These are phyloP conservation scores for Caenorhabditis sp. DNA, from an alignment of 2,888 invertebrate genomes.

Conservation along the genomic window DNA sequence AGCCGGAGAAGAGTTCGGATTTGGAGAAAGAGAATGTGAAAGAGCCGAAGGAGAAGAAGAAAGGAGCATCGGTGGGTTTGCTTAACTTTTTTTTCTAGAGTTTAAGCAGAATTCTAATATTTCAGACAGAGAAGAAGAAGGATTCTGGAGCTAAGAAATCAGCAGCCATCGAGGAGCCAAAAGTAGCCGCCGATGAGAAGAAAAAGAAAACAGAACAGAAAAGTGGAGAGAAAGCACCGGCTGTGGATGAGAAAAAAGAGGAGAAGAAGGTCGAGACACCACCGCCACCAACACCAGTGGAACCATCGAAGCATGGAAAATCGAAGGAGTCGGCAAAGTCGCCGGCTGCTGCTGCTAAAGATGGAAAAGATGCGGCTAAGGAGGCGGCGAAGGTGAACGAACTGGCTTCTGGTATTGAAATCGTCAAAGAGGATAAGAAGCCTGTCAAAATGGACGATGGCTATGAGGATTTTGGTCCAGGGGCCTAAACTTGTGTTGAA, in stretches of 20 bases:
- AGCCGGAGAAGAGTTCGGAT: neutral
- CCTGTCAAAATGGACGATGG: conserved; percentile 6
- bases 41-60: neutral
- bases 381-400: too few relatives aligned
- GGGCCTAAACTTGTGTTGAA: neutral
- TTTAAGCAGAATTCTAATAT: too few relatives aligned
- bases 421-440: neutral
- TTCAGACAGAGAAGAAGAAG: neutral
- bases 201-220: too few relatives aligned
- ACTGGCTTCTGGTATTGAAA: neutral
- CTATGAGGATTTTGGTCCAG: conserved; percentile 9
- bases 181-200: too few relatives aligned
- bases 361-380: neutral
- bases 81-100: too few relatives aligned
- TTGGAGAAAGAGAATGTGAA: neutral
- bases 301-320: too few relatives aligned
- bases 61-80: neutral
- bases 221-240: too few relatives aligned
- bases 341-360: neutral
- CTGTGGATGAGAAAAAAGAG: too few relatives aligned
- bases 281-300: too few relatives aligned
- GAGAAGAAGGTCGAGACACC: too few relatives aligned
- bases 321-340: too few relatives aligned
- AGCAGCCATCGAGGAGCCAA: neutral
- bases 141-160: neutral